A percentile compares a stretch with the other conserved stretches of the same genome.
Conservation (phyloP, 2,888 invertebrate species). For the Epinotia bilunana region DNA sequence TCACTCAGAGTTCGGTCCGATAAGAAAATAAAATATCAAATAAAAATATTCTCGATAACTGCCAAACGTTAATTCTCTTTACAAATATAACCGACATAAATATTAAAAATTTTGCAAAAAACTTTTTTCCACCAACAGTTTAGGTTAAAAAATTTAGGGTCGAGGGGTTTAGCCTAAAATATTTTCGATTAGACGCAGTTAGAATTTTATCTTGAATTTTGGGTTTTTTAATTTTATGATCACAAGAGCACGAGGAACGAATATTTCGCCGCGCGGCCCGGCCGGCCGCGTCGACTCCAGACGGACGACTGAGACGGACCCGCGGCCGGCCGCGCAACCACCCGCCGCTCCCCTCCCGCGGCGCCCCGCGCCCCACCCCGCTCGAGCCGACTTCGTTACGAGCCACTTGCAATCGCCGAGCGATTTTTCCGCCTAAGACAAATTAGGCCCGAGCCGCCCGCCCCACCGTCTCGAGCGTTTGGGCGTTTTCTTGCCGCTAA, state of each 20-base stretch:
- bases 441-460: slow-evolving; percentile 80
- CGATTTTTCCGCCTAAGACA: slow-evolving; percentile 85
- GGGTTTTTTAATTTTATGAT: slow-evolving; percentile 81
- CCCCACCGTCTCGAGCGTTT: slow-evolving; percentile 65
- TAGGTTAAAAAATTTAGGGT: slow-evolving; percentile 74
- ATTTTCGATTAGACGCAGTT: slow-evolving; percentile 79
- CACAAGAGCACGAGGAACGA: slow-evolving; percentile 85
- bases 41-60: slow-evolving; percentile 79
- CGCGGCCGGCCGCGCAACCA: slow-evolving; percentile 66
- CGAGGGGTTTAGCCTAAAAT: slow-evolving; percentile 79
- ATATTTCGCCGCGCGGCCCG: slow-evolving; percentile 83
- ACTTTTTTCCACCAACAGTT: slow-evolving; percentile 67
- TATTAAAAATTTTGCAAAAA: slow-evolving; percentile 82
- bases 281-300: slow-evolving; percentile 84
- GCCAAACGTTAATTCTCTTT: slow-evolving; percentile 80
- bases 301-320: slow-evolving; percentile 81
- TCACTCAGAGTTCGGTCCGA: slow-evolving; percentile 67
- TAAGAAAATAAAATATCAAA: slow-evolving; percentile 75
- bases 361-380: slow-evolving; percentile 55
- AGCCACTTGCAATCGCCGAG: slow-evolving; percentile 83
- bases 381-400: slow-evolving; percentile 81
- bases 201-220: slow-evolving; percentile 65
- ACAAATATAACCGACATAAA: slow-evolving; percentile 83
- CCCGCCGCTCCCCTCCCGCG: slow-evolving; percentile 56
- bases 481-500: slow-evolving; percentile 75